Percentiles rank a stretch among this genome's conserved stretches.
Evolutionary conservation across 2,797 vertebrate genomes (phyloP).

Genomic region (Argya squamiceps): DNA sequence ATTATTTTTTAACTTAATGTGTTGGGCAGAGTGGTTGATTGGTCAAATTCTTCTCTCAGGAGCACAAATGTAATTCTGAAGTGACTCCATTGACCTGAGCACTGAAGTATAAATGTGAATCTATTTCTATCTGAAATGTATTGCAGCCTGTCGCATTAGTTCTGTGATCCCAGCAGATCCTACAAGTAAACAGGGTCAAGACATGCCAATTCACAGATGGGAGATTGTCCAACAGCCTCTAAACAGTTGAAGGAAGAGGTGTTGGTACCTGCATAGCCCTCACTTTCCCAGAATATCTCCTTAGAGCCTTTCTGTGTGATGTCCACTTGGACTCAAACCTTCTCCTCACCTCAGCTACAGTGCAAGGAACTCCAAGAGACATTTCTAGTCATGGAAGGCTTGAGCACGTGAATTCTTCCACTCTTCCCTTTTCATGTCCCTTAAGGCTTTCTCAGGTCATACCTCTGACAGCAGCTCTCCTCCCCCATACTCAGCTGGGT

Average conservation of each 20-base stretch:
- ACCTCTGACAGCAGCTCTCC: neutral
- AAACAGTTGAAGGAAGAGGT: neutral
- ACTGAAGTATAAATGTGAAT: constrained; percentile 43
- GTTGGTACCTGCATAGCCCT: neutral
- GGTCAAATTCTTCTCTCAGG: constrained; percentile 14
- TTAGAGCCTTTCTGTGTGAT: neutral
- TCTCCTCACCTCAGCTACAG: neutral
- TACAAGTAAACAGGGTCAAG: constrained; percentile 16
- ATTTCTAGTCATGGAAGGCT: neutral
- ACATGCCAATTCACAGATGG: neutral
- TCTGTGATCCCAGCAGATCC: constrained; percentile 9
- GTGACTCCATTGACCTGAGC: constrained; percentile 32
- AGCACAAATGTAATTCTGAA: constrained; percentile 21
- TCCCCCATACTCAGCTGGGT: neutral
- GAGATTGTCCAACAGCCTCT: neutral
- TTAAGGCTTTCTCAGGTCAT: neutral
- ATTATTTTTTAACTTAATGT: constrained; percentile 40
- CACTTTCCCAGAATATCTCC: neutral
- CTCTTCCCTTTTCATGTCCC: neutral
- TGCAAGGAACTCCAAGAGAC: neutral
- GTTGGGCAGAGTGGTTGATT: neutral
- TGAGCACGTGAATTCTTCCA: neutral
- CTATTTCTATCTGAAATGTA: constrained; percentile 17
- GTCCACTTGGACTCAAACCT: neutral
- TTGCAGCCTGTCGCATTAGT: neutral